Conservation (phyloP, 1,140 invertebrate species). For the Scaptomyza graminum region DNA sequence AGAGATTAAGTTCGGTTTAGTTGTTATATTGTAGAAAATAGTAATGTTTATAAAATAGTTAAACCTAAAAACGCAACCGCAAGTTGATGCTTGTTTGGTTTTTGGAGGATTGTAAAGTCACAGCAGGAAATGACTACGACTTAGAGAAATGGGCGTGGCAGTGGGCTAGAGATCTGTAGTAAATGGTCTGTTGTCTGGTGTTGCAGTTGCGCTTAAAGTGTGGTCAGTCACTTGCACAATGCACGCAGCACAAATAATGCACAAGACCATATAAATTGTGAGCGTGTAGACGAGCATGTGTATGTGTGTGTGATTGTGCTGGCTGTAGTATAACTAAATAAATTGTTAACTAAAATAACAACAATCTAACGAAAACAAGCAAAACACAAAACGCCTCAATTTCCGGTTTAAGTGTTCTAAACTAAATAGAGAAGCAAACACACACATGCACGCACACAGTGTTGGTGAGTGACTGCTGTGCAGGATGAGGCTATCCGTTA, state of each 20-base stretch:
- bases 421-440: slow-evolving; percentile 71
- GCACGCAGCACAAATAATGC: slow-evolving; percentile 54
- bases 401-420: slow-evolving; percentile 81
- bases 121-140: slow-evolving; percentile 39
- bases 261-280: slow-evolving; percentile 64
- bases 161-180: background rate
- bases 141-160: background rate
- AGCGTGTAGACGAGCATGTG: slow-evolving; percentile 2
- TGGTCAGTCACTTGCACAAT: slow-evolving; percentile 39
- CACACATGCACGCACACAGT: slow-evolving; percentile 16
- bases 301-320: slow-evolving; percentile 33
- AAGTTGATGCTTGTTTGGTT: slow-evolving; percentile 9
- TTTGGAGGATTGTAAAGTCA: slow-evolving; percentile 1
- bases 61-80: slow-evolving; percentile 8
- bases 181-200: slow-evolving; percentile 3
- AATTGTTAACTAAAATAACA: slow-evolving; percentile 83
- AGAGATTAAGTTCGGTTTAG: too few relatives aligned
- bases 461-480: slow-evolving; percentile 2
- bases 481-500: slow-evolving; percentile 56
- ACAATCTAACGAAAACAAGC: slow-evolving; percentile 80
- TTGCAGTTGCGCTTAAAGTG: slow-evolving; percentile 34
- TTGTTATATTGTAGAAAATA: background rate
- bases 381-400: slow-evolving; percentile 82
- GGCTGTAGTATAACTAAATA: slow-evolving; percentile 67
- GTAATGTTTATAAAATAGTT: background rate